Evolutionary conservation across 2,113 vertebrate genomes (phyloP), one percentile per base, ranked within the genome.

Genomic region (Syngnathoides biaculeatus): DNA sequence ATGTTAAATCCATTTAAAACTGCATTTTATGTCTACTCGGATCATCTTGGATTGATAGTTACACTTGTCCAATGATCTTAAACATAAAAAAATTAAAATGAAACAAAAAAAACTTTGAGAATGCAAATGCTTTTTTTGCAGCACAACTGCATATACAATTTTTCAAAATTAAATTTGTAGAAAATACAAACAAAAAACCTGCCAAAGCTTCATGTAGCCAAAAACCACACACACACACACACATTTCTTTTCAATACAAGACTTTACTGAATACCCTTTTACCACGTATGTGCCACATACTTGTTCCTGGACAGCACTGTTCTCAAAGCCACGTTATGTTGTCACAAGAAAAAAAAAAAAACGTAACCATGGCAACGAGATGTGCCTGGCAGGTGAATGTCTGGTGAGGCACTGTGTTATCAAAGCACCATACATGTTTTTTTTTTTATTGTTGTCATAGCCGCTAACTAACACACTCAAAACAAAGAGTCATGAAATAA

Each of bases 311-410:
- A 66, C 69, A 65, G 65, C 63, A 53, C 3, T 61, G 77, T 79
- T 71, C 47, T 82, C 55, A 84, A 69, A 82, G 69, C 65, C 82
- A 62, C 67, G 78, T 76, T 68, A 67, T 64, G 67, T 70, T 74
- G 47, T 69, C 64, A 75, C 67, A 70, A 60, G 59, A 78, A 79
- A 74, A 30, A 79, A 72, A 67, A 70, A 77, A 79, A 74, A 61
- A 77, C 84, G 78, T 86, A 85, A 88, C 82, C 81, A 81, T 82
- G 73, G 73, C 73, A 73, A 86, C 78, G 64, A 62, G 73, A 73
- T 80, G 82, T 82, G 68, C 64, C 75, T 65, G 79, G 74, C 68
- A 81, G 75, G 69, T 79, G 71, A 83, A 74, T 80, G 63, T 85
- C 72, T 75, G 71, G 71, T 80, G 74, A 87, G 86, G 80, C 87